Evolutionary conservation across 2,113 vertebrate species (phyloP).

Genomic region (Laticauda colubrina): DNA sequence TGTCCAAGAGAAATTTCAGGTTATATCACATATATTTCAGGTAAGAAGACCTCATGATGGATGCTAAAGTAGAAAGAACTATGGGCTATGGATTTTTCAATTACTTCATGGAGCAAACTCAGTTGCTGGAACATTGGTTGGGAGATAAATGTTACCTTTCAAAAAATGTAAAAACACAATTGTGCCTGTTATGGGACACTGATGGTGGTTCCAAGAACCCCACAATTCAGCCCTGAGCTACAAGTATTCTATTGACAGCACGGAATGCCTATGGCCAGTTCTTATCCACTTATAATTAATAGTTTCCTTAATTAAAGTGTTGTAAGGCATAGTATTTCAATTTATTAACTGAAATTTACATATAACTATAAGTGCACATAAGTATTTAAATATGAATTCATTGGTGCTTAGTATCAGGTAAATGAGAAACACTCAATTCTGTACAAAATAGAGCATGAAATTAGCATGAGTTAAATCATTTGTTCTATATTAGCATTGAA

Average conservation of each 20-base stretch:
- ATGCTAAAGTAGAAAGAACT: not conserved
- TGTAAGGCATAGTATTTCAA: not conserved
- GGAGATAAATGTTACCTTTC: not conserved
- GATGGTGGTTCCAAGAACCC: not conserved
- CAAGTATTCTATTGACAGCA: not conserved
- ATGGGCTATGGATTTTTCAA: not conserved
- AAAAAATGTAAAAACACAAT: not conserved
- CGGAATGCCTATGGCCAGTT: not conserved
- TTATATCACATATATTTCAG: not conserved
- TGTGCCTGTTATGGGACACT: not conserved
- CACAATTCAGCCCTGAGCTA: not conserved
- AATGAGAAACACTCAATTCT: not conserved
- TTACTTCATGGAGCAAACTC: not conserved
- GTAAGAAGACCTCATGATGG: not conserved
- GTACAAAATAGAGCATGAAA: not conserved
- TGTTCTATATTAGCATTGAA: not conserved
- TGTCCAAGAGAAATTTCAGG: not conserved
- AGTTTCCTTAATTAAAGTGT: not conserved
- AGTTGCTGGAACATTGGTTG: not conserved
- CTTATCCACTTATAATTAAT: not conserved
- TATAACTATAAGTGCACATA: not conserved
- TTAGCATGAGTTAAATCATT: not conserved
- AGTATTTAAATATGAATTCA: not conserved
- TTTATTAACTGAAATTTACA: not conserved
- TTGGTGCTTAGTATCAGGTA: not conserved